These are phyloP conservation scores for Tetragonula clypearis DNA, from an alignment of 1,140 invertebrate species.

Conservation along the genomic window DNA sequence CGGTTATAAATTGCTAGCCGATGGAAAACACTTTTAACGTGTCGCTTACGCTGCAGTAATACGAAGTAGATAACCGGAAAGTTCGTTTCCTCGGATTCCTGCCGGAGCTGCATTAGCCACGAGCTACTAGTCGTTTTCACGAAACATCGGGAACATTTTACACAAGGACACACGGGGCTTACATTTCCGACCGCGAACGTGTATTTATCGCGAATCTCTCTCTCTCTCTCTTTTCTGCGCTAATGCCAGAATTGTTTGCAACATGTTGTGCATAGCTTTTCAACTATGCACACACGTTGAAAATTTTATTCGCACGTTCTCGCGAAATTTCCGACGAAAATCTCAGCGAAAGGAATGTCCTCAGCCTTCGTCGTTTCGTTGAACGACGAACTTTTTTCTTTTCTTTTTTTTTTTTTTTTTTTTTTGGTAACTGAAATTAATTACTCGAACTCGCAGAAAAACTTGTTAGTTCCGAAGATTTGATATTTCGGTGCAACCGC, in stretches of 20 bases:
- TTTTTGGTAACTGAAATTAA: too few species aligned
- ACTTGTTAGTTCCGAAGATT: too few species aligned
- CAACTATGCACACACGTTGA: too few species aligned
- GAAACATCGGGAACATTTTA: conserved; percentile 1
- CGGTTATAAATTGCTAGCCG: not conserved
- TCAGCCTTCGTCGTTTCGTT: too few species aligned
- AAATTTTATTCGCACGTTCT: too few species aligned
- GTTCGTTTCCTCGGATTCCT: not conserved
- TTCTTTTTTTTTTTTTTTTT: too few species aligned
- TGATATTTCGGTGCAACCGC: too few species aligned
- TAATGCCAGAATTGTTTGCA: not conserved
- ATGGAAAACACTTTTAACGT: not conserved
- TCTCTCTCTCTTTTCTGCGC: too few species aligned
- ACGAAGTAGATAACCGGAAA: not conserved
- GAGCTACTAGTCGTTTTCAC: not conserved
- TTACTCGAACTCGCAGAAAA: too few species aligned
- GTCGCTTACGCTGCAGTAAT: not conserved
- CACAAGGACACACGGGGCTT: not conserved
- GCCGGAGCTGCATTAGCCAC: not conserved
- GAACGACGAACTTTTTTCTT: too few species aligned
- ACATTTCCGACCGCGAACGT: not conserved
- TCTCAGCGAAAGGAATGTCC: too few species aligned
- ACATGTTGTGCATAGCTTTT: not conserved
- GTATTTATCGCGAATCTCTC: not conserved
- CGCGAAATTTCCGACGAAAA: too few species aligned